Conservation (phyloP, 2,113 vertebrate species). For the Ictalurus furcatus region DNA sequence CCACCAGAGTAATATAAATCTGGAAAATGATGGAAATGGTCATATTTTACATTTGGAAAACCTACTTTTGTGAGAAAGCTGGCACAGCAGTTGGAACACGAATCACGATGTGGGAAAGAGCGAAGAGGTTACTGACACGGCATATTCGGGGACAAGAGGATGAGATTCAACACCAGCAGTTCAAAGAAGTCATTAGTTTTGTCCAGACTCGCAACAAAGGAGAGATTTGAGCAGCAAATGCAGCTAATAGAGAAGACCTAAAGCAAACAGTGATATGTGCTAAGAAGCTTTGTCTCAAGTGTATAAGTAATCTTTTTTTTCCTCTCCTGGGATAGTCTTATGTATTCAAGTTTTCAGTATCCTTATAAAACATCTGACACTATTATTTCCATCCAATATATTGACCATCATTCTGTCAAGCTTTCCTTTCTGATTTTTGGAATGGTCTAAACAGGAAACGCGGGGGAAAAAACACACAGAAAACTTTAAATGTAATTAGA, state of each 20-base stretch:
- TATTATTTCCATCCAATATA: not conserved
- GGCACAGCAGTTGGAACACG: not conserved
- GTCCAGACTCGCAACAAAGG: slow-evolving; percentile 58
- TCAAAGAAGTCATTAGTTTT: slow-evolving; percentile 69
- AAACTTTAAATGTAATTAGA: not conserved
- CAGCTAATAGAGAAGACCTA: slow-evolving; percentile 63
- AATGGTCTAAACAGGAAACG: not conserved
- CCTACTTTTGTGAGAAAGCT: not conserved
- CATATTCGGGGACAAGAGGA: slow-evolving; percentile 46
- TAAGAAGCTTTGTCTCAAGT: slow-evolving; percentile 65
- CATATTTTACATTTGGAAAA: slow-evolving; percentile 7
- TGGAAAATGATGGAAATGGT: not conserved
- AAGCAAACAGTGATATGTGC: slow-evolving; percentile 61
- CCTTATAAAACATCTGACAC: not conserved
- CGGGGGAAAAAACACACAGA: not conserved
- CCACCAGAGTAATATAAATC: not conserved
- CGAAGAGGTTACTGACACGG: slow-evolving; percentile 78
- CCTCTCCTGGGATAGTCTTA: slow-evolving; percentile 60
- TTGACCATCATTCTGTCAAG: not conserved
- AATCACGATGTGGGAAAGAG: slow-evolving; percentile 66
- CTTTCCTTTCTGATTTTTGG: not conserved
- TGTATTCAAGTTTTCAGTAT: not conserved
- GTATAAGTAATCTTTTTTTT: slow-evolving; percentile 44
- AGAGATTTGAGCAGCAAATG: slow-evolving; percentile 71
- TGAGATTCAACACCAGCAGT: slow-evolving; percentile 60